Conservation (phyloP, 2,113 vertebrate species). For the Ornithorhynchus anatinus region DNA sequence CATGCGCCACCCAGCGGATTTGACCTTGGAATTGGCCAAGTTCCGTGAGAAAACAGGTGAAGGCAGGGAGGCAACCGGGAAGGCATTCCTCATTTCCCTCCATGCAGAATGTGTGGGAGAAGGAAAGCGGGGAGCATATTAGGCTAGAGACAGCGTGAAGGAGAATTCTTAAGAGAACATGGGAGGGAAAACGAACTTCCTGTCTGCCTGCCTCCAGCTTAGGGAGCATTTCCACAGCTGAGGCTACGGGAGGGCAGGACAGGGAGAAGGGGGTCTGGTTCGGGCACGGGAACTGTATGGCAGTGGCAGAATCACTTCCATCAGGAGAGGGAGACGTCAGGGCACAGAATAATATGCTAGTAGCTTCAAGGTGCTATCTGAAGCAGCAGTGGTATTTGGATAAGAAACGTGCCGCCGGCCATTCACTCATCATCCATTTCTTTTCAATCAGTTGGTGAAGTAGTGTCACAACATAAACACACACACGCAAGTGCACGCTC, state of each 20-base stretch:
- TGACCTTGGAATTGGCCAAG: conserved; percentile 69
- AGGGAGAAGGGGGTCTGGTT: too few species aligned
- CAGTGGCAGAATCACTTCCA: accelerated
- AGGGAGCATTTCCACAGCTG: accelerated
- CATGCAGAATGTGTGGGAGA: background rate
- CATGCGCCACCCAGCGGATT: background rate
- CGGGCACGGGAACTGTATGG: accelerated
- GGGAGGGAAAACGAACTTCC: accelerated
- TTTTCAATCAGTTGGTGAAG: too few species aligned
- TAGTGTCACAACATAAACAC: too few species aligned
- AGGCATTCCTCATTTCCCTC: conserved; percentile 57
- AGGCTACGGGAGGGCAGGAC: background rate
- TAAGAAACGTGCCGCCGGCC: too few species aligned
- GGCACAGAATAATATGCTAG: accelerated
- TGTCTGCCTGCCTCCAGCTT: too few species aligned
- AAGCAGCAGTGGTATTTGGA: too few species aligned
- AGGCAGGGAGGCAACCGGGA: conserved; percentile 35
- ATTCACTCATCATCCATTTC: too few species aligned
- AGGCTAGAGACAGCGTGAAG: background rate
- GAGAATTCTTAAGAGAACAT: accelerated
- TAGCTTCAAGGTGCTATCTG: background rate
- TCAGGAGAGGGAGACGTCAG: accelerated
- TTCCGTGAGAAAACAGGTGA: conserved; percentile 62
- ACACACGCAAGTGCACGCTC: background rate
- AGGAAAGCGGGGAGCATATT: conserved; percentile 15